Evolutionary conservation across 2,797 vertebrate genomes (phyloP).

Genomic region (Zenarchopterus dispar): DNA sequence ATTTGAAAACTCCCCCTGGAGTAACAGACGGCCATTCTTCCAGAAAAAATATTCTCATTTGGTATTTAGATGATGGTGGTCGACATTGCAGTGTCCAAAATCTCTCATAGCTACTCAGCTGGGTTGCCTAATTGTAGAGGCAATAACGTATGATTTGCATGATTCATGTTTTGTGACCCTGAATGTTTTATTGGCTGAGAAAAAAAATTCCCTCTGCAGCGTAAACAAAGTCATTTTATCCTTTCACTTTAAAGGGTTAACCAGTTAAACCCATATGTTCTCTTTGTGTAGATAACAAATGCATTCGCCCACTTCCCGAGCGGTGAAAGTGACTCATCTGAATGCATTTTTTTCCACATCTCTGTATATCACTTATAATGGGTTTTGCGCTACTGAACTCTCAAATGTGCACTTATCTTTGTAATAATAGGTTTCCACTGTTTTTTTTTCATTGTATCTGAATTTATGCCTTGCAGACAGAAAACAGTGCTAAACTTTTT

Average conservation of each 20-base stretch:
- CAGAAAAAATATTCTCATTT: neutral
- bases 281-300: constrained; percentile 1
- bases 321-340: neutral
- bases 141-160: too few relatives aligned
- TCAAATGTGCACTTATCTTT: neutral
- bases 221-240: neutral
- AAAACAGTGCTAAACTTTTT: neutral
- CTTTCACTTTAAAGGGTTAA: neutral
- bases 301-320: neutral
- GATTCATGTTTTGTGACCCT: neutral
- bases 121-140: too few relatives aligned
- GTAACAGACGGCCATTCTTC: neutral
- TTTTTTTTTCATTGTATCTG: neutral
- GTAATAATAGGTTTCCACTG: neutral
- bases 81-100: too few relatives aligned
- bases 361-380: neutral
- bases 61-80: too few relatives aligned
- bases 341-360: neutral
- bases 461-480: neutral
- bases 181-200: too few relatives aligned
- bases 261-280: neutral
- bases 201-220: neutral
- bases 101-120: too few relatives aligned
- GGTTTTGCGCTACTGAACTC: neutral
- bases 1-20: too few relatives aligned